Evolutionary conservation across 2,888 invertebrate species (phyloP).

Genomic region (Lycia hirtaria): DNA sequence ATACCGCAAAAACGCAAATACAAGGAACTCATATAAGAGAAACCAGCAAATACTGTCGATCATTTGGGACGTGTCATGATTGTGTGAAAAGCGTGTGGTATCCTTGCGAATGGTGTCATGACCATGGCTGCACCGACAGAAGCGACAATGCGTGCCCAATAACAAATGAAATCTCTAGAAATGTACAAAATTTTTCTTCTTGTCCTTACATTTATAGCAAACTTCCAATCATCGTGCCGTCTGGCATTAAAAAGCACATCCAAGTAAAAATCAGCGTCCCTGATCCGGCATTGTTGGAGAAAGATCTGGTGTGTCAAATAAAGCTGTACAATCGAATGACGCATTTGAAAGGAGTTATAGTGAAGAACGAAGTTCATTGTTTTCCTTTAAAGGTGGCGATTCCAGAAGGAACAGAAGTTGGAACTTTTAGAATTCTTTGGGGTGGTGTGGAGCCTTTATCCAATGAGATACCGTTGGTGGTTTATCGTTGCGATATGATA

Average conservation of each 20-base stretch:
- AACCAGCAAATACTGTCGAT: constrained; percentile 44
- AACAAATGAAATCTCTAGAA: constrained; percentile 25
- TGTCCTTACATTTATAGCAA: constrained; percentile 54
- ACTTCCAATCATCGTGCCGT: constrained; percentile 49
- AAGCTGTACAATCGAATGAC: constrained; percentile 37
- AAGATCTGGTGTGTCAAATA: constrained; percentile 45
- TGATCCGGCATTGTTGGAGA: constrained; percentile 52
- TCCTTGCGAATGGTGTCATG: constrained; percentile 61
- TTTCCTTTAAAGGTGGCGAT: constrained; percentile 45
- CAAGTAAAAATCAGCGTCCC: constrained; percentile 50
- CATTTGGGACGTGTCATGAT: constrained; percentile 50
- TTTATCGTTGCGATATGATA: constrained; percentile 46
- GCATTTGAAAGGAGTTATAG: constrained; percentile 50
- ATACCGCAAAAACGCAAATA: background rate
- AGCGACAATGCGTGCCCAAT: constrained; percentile 45
- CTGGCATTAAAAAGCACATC: constrained; percentile 46
- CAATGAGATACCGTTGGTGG: constrained; percentile 47
- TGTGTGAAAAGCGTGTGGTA: constrained; percentile 49
- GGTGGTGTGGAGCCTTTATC: constrained; percentile 51
- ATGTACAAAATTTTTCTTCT: constrained; percentile 9
- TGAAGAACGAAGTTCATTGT: constrained; percentile 51
- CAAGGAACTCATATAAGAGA: constrained; percentile 11
- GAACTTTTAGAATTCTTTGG: constrained; percentile 38
- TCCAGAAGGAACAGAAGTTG: constrained; percentile 26
- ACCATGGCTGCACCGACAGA: constrained; percentile 53